Evolutionary conservation across 2,113 vertebrate genomes (phyloP).

Genomic region (Spheniscus mendiculus): DNA sequence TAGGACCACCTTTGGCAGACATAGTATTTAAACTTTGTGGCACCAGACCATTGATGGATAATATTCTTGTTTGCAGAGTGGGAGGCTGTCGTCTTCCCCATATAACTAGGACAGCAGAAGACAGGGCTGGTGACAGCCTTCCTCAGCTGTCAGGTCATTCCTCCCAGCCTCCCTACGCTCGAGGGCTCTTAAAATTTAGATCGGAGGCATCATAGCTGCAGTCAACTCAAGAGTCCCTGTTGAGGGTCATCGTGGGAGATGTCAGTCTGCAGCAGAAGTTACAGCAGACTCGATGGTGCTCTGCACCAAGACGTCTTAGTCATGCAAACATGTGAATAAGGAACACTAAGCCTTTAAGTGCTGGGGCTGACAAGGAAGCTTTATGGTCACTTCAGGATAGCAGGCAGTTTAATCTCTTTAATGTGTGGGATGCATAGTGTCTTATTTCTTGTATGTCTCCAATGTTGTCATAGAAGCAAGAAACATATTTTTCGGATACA

Average conservation of each 20-base stretch:
- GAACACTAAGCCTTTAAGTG: background rate
- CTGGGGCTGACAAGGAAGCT: background rate
- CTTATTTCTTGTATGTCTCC: constrained; percentile 44
- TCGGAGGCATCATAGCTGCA: background rate
- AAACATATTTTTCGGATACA: constrained; percentile 26
- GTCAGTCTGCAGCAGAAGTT: background rate
- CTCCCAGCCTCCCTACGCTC: background rate
- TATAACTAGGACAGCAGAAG: background rate
- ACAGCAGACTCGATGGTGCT: background rate
- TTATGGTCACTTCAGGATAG: background rate
- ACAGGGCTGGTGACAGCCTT: background rate
- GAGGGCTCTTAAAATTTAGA: background rate
- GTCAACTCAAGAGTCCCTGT: background rate
- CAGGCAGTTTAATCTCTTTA: background rate
- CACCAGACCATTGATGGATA: background rate
- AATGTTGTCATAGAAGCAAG: constrained; percentile 72
- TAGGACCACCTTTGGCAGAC: background rate
- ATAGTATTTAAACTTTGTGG: background rate
- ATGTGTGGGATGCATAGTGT: constrained; percentile 41
- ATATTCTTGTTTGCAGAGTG: background rate
- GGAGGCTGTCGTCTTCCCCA: background rate
- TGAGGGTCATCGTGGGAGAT: background rate
- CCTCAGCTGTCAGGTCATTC: background rate
- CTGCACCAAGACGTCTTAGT: background rate
- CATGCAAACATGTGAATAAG: background rate